Evolutionary conservation across 2,888 invertebrate genomes (phyloP).

Genomic region (Himalopsyche tibetana): DNA sequence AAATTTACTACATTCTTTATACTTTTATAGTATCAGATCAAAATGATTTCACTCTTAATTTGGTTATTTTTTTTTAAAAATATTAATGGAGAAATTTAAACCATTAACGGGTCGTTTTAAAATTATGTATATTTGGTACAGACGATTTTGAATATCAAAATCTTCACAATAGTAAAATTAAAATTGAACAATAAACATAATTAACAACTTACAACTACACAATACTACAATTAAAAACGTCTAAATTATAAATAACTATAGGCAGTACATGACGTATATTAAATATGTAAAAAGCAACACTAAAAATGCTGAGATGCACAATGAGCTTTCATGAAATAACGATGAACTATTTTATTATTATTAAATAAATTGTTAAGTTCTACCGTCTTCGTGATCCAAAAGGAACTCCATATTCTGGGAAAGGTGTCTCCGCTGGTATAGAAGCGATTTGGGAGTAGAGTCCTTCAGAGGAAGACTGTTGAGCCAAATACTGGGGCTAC

Average conservation of each 20-base stretch:
- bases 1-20: too few species aligned
- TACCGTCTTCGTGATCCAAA: neutral
- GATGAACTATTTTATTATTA: neutral
- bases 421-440: neutral
- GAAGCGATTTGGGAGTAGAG: neutral
- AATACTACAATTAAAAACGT: neutral
- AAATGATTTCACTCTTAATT: too few species aligned
- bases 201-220: neutral
- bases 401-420: neutral
- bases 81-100: too few species aligned
- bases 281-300: neutral
- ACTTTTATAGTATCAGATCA: too few species aligned
- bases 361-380: neutral
- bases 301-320: neutral
- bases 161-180: neutral
- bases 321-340: neutral
- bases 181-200: neutral
- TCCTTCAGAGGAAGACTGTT: neutral
- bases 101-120: neutral
- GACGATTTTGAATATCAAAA: conserved; percentile 6
- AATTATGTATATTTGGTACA: neutral
- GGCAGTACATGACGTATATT: neutral
- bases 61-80: too few species aligned
- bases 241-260: neutral
- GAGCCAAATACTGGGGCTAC: neutral